These are phyloP conservation scores for Theonella swinhoei DNA, from an alignment of 37 sponge, comb jelly and placozoan species.

Conservation along the genomic window DNA sequence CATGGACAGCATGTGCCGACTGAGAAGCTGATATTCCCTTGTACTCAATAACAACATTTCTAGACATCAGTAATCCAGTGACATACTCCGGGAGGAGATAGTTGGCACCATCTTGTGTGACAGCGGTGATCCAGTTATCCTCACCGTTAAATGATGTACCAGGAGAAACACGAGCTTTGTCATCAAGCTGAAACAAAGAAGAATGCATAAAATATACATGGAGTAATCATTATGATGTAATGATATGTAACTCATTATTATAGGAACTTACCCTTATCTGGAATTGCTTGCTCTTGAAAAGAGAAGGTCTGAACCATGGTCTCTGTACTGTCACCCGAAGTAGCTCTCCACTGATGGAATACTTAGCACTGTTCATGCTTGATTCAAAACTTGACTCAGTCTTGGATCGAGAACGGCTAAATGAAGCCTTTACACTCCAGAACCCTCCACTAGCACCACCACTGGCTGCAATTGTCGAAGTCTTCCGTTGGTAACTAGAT, in stretches of 20 bases:
- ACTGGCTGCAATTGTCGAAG: not conserved
- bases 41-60: conserved; percentile 34
- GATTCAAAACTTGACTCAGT: not conserved
- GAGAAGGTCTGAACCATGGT: conserved; percentile 64
- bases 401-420: not conserved
- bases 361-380: conserved; percentile 12
- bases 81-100: conserved; percentile 39
- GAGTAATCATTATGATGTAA: too few species aligned
- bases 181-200: not conserved
- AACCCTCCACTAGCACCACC: not conserved
- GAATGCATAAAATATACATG: not conserved
- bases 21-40: not conserved
- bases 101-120: not conserved
- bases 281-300: conserved; percentile 39
- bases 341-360: conserved; percentile 34
- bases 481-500: not conserved
- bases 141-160: not conserved
- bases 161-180: not conserved
- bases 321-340: conserved; percentile 52
- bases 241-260: not conserved
- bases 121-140: not conserved
- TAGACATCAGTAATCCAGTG: conserved; percentile 25
- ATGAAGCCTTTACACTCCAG: not conserved
- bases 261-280: conserved; percentile 1
- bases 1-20: not conserved